Conservation (phyloP, 1,140 invertebrate genomes). For the Drosophila micromelanica region DNA sequence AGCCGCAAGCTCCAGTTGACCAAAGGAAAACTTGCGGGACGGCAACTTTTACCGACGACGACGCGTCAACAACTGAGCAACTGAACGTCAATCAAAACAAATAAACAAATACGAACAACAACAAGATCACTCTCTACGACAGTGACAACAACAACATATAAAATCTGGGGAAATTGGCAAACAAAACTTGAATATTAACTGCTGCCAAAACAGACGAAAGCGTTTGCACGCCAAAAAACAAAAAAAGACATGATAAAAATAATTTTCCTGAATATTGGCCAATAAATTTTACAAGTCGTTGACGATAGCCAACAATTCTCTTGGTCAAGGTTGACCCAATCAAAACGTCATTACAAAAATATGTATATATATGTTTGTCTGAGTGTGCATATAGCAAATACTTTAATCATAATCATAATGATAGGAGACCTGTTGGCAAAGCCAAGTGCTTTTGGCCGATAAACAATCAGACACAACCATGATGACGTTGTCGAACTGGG, state of each 20-base stretch:
- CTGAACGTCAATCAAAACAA: conserved; percentile 56
- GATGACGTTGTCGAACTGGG: conserved; percentile 75
- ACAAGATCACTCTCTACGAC: conserved; percentile 16
- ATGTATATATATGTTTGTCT: conserved; percentile 11
- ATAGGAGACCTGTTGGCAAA: conserved; percentile 72
- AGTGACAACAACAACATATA: conserved; percentile 25
- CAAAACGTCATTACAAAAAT: conserved; percentile 60
- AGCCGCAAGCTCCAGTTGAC: conserved; percentile 17
- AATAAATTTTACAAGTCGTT: conserved; percentile 82
- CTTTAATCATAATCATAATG: conserved; percentile 65
- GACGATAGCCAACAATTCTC: conserved; percentile 65
- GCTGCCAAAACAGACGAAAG: conserved; percentile 65
- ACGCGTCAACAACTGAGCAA: conserved; percentile 44
- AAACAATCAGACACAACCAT: conserved; percentile 64
- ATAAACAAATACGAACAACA: conserved; percentile 44
- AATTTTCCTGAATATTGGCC: conserved; percentile 76
- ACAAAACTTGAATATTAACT: conserved; percentile 75
- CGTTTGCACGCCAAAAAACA: conserved; percentile 22
- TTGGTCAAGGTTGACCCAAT: conserved; percentile 73
- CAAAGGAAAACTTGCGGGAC: neutral
- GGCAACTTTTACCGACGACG: conserved; percentile 43
- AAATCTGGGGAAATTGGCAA: conserved; percentile 69
- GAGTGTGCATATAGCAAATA: conserved; percentile 38
- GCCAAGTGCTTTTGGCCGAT: conserved; percentile 68
- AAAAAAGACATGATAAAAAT: conserved; percentile 14